Conservation (phyloP, 2,888 invertebrate species). For the Mythimna lalbum region DNA sequence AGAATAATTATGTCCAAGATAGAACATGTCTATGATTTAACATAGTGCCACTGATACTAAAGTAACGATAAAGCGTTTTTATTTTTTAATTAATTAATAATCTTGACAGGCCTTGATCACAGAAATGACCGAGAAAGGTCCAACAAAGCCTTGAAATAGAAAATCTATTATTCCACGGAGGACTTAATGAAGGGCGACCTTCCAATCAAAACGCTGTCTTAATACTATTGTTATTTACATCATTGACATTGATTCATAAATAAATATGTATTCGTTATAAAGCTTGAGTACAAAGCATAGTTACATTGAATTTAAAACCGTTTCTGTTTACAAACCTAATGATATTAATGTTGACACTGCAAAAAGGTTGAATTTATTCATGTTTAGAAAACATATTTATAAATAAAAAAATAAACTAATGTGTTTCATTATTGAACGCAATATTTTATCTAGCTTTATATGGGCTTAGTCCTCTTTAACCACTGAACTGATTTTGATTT, state of each 20-base stretch:
- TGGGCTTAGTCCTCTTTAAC: too few species aligned
- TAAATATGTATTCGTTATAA: conserved; percentile 6
- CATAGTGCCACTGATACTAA: neutral
- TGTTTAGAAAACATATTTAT: neutral
- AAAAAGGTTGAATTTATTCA: neutral
- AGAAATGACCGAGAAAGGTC: conserved; percentile 1
- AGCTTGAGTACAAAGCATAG: neutral
- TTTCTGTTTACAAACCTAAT: conserved; percentile 1
- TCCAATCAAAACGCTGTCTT: conserved; percentile 21
- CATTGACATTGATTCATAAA: conserved; percentile 8
- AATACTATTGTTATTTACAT: conserved; percentile 38
- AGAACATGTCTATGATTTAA: neutral
- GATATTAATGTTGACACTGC: neutral
- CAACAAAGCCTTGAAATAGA: conserved; percentile 25
- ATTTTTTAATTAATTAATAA: too few species aligned
- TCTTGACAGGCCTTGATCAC: neutral
- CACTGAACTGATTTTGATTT: neutral
- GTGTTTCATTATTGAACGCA: too few species aligned
- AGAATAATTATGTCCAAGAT: too few species aligned
- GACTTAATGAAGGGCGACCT: conserved; percentile 21
- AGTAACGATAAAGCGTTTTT: neutral
- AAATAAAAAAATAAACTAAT: too few species aligned
- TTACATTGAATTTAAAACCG: neutral
- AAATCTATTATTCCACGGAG: conserved; percentile 36
- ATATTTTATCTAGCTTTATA: too few species aligned